Evolutionary conservation across 2,113 vertebrate genomes (phyloP).

Genomic region (Astatoreochromis straeleni): DNA sequence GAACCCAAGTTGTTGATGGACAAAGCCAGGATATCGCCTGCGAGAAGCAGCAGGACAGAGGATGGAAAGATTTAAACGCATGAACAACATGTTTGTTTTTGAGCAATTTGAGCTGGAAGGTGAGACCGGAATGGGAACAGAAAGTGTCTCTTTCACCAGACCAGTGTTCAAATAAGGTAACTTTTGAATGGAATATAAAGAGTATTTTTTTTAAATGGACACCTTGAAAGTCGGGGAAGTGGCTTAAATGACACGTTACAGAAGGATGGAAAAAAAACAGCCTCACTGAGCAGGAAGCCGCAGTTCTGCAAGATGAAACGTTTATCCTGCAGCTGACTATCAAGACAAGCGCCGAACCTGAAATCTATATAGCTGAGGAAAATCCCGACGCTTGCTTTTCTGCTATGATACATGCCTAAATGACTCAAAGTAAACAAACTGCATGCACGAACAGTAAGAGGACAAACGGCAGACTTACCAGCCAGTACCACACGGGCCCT

Average conservation of each 20-base stretch:
- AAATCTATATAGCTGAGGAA: not conserved
- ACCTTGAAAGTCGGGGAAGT: not conserved
- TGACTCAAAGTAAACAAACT: not conserved
- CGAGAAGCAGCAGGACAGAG: not conserved
- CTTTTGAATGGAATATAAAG: not conserved
- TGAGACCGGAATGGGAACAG: fast-evolving
- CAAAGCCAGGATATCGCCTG: constrained; percentile 83
- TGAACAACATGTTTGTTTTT: not conserved
- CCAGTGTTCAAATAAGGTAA: not conserved
- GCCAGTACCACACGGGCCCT: constrained; percentile 73
- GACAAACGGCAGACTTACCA: constrained; percentile 69
- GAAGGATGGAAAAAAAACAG: not conserved
- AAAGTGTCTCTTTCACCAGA: fast-evolving
- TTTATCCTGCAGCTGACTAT: not conserved
- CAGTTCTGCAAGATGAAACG: fast-evolving
- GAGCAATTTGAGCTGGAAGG: not conserved
- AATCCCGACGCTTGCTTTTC: not conserved
- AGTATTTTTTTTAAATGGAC: not conserved
- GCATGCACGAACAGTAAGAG: not conserved
- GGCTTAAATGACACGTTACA: not conserved
- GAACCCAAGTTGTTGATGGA: constrained; percentile 76
- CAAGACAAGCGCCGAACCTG: not conserved
- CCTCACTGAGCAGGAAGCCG: not conserved
- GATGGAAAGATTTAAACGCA: not conserved
- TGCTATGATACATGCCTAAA: fast-evolving